These are phyloP conservation scores for Hestina assimilis DNA, from an alignment of 1,140 invertebrate species.

Conservation along the genomic window DNA sequence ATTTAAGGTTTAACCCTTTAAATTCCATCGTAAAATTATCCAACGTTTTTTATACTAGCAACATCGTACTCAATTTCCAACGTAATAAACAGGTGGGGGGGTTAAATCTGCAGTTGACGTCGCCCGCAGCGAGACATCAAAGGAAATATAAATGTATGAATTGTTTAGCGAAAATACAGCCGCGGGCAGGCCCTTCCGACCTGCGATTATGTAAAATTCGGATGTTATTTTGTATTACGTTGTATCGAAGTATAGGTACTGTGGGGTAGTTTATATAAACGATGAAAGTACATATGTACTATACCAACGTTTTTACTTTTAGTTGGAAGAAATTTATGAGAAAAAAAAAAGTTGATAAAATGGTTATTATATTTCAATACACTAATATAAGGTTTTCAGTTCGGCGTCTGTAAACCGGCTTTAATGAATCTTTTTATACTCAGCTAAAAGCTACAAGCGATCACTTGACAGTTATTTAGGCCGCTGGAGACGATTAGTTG, in stretches of 20 bases:
- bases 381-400: too few relatives aligned
- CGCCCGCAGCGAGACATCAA: conserved; percentile 67
- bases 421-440: too few relatives aligned
- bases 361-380: too few relatives aligned
- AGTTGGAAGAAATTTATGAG: too few relatives aligned
- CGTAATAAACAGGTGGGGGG: conserved; percentile 60
- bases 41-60: conserved; percentile 19
- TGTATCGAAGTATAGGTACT: too few relatives aligned
- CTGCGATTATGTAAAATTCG: conserved; percentile 43
- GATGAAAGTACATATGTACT: not conserved
- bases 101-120: conserved; percentile 65
- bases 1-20: conserved; percentile 15
- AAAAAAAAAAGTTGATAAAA: too few relatives aligned
- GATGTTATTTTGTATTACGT: conserved; percentile 20
- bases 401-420: too few relatives aligned
- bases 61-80: conserved; percentile 48
- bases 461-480: too few relatives aligned
- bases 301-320: too few relatives aligned
- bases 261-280: too few relatives aligned
- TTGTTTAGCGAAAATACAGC: conserved; percentile 69
- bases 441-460: too few relatives aligned
- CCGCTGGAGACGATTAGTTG: too few relatives aligned
- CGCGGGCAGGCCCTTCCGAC: conserved; percentile 50
- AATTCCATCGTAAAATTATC: conserved; percentile 17
- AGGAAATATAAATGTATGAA: conserved; percentile 71